Evolutionary conservation across 1,140 invertebrate species (phyloP), one percentile per base, ranked within the genome.

Genomic region (Drosophila jambulina): DNA sequence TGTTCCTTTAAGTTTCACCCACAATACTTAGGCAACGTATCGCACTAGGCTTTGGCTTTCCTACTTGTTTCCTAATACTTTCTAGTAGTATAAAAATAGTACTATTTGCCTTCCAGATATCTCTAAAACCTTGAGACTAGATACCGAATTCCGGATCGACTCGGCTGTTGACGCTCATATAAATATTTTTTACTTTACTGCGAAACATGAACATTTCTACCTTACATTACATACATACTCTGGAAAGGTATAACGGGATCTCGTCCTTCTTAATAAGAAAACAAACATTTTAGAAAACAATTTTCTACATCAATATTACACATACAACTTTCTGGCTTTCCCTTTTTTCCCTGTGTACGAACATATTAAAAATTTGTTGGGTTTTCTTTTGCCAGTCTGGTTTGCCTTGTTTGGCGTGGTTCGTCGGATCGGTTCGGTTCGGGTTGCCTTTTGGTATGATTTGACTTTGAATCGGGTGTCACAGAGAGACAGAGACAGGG

Each of bases 381-480:
- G 48, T 75, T 85, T 81, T 83, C 83, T 80, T 79, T 83, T 78
- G 77, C 72, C 54, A 46, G 49, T 78, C 59, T 83, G 80, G 84
- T 80, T 84, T 78, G 84, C 84, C 84, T 88, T 88, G 80, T 83
- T 82, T 82, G 72, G 68, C 57, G 59, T 48, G 63, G 46, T 43
- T 77, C 40, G 56, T 75, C 51, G 63, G 25, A 57, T 71, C 46
- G 64, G 75, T 64, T 75, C 74, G 27, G 48, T 58, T 78, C 53
- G 58, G 64, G 40, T 54, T 56, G 74, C 61, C 63, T 54, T 63
- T 82, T 74, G 69, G 60, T 69, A 60, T 69, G 67, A 61, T 69
- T 65, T 78, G 75, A 65, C 61, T 76, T 75, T 56, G 59, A 49
- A 76, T 76, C 61, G 64, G 75, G 42, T 56, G 43, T 49, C 48